Conservation (phyloP, 2,888 invertebrate species). For the Deroplatys truncata region DNA sequence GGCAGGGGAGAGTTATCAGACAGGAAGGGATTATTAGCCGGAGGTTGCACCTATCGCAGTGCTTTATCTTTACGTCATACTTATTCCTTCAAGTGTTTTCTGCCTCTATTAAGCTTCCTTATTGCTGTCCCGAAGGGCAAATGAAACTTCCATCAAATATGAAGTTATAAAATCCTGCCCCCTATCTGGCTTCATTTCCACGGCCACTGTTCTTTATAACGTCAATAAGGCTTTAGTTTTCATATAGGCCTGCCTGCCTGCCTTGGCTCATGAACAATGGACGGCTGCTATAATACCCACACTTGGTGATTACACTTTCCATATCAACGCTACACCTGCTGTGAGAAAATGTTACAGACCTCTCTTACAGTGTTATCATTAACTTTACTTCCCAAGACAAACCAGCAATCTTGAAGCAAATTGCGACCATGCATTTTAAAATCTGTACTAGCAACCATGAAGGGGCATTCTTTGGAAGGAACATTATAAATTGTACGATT, state of each 20-base stretch:
- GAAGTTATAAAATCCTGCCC: not conserved
- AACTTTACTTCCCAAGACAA: no score
- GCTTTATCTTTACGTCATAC: not conserved
- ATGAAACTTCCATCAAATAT: not conserved
- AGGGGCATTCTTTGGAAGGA: no score
- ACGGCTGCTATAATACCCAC: not conserved
- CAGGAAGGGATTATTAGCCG: not conserved
- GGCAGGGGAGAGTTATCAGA: not conserved
- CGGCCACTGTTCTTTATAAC: not conserved
- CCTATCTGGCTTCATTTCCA: not conserved
- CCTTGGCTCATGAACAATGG: not conserved
- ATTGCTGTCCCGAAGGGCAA: not conserved
- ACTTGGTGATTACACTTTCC: not conserved
- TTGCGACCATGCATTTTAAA: no score
- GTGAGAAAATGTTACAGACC: not conserved
- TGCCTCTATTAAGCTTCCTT: not conserved
- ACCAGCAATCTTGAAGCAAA: no score
- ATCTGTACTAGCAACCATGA: no score
- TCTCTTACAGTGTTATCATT: no score
- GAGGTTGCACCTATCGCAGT: not conserved
- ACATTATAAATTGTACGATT: no score
- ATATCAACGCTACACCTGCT: not conserved
- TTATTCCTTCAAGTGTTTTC: not conserved
- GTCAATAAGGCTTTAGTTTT: not conserved
- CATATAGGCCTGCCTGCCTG: not conserved